Evolutionary conservation across 2,113 vertebrate genomes (phyloP).

Genomic region (Eubucco bourcierii): DNA sequence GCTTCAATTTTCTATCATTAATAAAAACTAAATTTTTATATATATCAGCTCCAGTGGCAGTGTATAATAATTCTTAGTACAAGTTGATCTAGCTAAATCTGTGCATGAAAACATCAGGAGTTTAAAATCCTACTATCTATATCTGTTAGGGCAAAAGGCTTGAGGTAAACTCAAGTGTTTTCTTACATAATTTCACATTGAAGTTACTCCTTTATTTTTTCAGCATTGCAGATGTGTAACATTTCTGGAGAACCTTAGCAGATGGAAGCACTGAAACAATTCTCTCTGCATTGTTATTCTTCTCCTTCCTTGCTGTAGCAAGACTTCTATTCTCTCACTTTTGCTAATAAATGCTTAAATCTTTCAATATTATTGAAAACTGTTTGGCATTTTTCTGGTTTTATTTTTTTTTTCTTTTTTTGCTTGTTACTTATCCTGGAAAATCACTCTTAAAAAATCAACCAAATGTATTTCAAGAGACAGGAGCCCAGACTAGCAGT

Average conservation of each 20-base stretch:
- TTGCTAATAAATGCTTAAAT: constrained; percentile 1
- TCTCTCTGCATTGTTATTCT: background rate
- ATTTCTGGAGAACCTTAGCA: background rate
- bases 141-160: background rate
- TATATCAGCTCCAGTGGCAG: background rate
- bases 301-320: constrained; percentile 4
- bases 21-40: background rate
- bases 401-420: background rate
- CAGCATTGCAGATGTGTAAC: background rate
- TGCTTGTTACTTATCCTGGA: background rate
- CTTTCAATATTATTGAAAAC: background rate
- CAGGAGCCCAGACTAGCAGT: background rate
- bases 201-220: constrained; percentile 1
- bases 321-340: background rate
- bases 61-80: background rate
- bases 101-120: background rate
- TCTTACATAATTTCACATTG: background rate
- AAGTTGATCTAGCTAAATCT: background rate
- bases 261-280: constrained; percentile 29
- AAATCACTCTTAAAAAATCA: background rate
- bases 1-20: background rate
- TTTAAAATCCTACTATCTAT: background rate
- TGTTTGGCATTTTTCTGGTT: background rate
- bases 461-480: background rate
- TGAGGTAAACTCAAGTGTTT: background rate